These are phyloP conservation scores for Ochropleura leucogaster DNA, from an alignment of 2,888 invertebrate genomes.

Conservation along the genomic window DNA sequence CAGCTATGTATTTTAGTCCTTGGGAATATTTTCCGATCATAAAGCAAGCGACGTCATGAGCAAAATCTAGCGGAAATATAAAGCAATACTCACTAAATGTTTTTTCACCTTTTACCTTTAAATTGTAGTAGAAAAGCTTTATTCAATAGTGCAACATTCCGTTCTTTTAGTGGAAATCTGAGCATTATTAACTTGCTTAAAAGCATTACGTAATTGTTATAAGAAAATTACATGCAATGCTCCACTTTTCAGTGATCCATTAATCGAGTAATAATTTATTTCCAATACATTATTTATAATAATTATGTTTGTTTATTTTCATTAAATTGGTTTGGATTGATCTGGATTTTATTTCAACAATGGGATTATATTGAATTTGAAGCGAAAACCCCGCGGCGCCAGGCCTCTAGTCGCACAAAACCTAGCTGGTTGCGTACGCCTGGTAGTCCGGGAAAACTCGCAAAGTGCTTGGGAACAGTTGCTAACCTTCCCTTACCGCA, in stretches of 20 bases:
- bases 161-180: neutral
- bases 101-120: neutral
- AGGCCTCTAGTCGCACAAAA: too few relatives aligned
- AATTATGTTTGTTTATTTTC: neutral
- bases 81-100: neutral
- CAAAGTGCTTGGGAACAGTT: too few relatives aligned
- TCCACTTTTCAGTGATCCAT: slow-evolving; percentile 28
- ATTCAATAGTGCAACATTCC: neutral
- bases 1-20: too few relatives aligned
- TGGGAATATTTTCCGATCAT: neutral
- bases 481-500: too few relatives aligned
- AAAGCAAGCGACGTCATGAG: neutral
- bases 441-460: too few relatives aligned
- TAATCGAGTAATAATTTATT: slow-evolving; percentile 31
- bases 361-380: neutral
- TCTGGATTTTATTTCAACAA: slow-evolving; percentile 5
- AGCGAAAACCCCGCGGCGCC: too few relatives aligned
- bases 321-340: slow-evolving; percentile 1
- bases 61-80: neutral
- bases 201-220: slow-evolving; percentile 13
- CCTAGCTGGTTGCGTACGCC: too few relatives aligned
- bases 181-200: slow-evolving; percentile 15
- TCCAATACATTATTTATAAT: slow-evolving; percentile 25
- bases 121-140: neutral
- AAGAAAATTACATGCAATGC: slow-evolving; percentile 1